Percentiles rank a stretch among this genome's conserved stretches.
These are phyloP conservation scores for Neolamprologus ventralis DNA, from an alignment of 2,113 vertebrate genomes.

Conservation along the genomic window DNA sequence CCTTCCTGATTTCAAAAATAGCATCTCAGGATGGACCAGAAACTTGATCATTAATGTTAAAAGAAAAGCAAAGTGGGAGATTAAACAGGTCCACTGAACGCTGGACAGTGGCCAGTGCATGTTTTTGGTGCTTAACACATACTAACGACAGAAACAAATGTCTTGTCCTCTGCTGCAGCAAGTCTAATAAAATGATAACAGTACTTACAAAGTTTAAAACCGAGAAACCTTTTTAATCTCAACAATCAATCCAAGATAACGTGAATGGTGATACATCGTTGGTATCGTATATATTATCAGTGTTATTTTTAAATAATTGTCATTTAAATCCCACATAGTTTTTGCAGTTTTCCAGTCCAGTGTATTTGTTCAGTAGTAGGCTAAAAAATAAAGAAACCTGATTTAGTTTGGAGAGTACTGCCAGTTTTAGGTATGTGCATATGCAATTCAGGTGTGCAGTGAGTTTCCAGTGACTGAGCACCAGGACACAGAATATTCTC, in stretches of 20 bases:
- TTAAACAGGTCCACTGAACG: not conserved
- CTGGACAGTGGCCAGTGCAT: not conserved
- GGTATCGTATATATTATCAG: not conserved
- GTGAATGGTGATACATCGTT: fast-evolving
- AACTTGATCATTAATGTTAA: not conserved
- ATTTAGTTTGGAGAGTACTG: not conserved
- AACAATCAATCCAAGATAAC: not conserved
- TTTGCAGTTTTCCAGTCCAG: not conserved
- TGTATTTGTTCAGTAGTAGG: not conserved
- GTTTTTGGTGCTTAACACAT: not conserved
- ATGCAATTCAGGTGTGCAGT: conserved; percentile 23
- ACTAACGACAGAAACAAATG: not conserved
- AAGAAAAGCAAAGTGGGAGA: not conserved
- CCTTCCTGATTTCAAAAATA: not conserved
- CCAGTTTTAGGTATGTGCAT: not conserved
- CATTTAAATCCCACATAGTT: not conserved
- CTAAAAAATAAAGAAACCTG: not conserved
- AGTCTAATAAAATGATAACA: not conserved
- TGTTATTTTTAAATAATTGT: not conserved
- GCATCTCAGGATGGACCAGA: not conserved
- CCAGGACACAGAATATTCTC: conserved; percentile 45
- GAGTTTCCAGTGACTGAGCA: conserved; percentile 52
- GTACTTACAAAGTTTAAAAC: not conserved
- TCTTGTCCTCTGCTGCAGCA: not conserved
- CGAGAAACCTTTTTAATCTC: fast-evolving